Evolutionary conservation across 2,113 vertebrate species (phyloP), one percentile per base, ranked within the genome.

Genomic region (Xerus inauris): DNA sequence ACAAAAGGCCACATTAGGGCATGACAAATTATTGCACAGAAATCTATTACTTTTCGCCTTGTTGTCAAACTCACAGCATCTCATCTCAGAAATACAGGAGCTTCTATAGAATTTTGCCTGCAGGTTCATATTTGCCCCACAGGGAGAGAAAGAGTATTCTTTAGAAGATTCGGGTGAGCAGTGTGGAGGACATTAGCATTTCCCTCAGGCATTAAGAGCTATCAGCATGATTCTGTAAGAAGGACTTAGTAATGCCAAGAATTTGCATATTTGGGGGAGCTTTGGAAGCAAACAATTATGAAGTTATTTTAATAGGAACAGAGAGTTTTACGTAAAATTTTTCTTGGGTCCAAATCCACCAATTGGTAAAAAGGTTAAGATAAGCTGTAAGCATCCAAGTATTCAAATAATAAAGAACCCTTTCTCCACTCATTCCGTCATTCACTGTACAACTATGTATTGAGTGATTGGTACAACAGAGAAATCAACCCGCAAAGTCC

Each of bases 241-340:
- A 13, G 38, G 54, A 40, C n/a, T 81, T 54, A 86, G 51, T 38
- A 72, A 73, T 72, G 35, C n/a, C 69, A 79, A 79, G 2, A 12
- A 42, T 71, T 83, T 91, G 47, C 26, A 64, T 80, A 32, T 79
- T 96, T 86, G 32, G 51, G 69, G 13, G 28, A 40, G 17, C 54
- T 84, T 24, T 80, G 64, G 49, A 90, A 69, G 14, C 19, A 88
- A 30, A 67, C 16, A 64, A 16, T 3, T 57, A 59, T 9, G 45
- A 49, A 49, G 19, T 71, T 93, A 51, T 91, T 95, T 73, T 79
- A 92, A 64, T 54, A 16, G 28, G 28, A 97, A 57, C 10, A 88
- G 2, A 57, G 1, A 72, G 10, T 81, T 81, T 92, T 82, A 59
- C 20, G n/a, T 22, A 93, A 69, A 17, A 45, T 54, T 69, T 57